A percentile compares a stretch with the other conserved stretches of the same genome.
Conservation (phyloP, 1,140 invertebrate genomes). For the Zaprionus ghesquierei region DNA sequence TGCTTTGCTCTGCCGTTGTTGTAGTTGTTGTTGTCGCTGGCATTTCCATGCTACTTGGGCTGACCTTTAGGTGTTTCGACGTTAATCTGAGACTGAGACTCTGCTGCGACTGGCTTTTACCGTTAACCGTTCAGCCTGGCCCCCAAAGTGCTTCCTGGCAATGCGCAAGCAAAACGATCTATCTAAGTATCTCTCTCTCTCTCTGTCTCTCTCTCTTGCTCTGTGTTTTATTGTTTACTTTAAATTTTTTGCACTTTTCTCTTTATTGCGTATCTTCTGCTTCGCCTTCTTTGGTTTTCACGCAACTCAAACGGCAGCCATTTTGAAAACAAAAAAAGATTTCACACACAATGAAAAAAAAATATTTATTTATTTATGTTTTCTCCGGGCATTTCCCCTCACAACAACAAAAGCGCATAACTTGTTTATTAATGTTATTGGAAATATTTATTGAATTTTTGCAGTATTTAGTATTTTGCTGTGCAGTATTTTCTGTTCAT, state of each 20-base stretch:
- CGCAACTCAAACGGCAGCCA: conserved; percentile 42
- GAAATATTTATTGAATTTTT: conserved; percentile 24
- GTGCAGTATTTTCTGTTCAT: conserved; percentile 19
- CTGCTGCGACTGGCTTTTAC: conserved; percentile 60
- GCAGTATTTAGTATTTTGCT: conserved; percentile 11
- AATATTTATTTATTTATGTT: background rate
- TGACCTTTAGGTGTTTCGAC: conserved; percentile 72
- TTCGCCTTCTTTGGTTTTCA: conserved; percentile 36
- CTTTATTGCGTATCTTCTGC: background rate
- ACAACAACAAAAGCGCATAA: conserved; percentile 1
- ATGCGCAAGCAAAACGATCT: conserved; percentile 25
- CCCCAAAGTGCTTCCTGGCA: conserved; percentile 62
- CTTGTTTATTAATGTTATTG: conserved; percentile 32
- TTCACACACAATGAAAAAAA: conserved; percentile 23
- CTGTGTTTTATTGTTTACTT: conserved; percentile 7
- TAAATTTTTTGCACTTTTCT: conserved; percentile 10
- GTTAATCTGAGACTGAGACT: conserved; percentile 45
- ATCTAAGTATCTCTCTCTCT: background rate
- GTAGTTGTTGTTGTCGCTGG: conserved; percentile 45
- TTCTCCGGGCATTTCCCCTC: background rate
- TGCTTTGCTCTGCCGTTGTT: conserved; percentile 25
- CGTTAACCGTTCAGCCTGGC: conserved; percentile 53
- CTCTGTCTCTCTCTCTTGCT: background rate
- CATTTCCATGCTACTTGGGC: conserved; percentile 59
- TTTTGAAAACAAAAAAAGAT: conserved; percentile 39